Conservation (phyloP, 2,113 vertebrate genomes). For the Donacobius atricapilla region DNA sequence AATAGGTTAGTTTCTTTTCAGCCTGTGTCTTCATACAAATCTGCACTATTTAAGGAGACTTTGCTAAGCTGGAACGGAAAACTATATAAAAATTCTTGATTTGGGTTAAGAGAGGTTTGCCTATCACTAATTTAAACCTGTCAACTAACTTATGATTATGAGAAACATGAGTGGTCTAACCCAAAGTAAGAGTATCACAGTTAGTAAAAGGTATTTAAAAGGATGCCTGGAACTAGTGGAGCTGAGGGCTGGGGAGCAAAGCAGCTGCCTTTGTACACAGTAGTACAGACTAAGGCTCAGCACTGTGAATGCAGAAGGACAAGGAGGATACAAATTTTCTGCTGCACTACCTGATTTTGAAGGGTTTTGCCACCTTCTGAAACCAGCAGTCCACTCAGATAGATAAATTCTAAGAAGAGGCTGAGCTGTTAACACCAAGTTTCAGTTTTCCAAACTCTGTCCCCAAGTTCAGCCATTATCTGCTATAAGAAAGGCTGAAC, state of each 20-base stretch:
- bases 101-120: background rate
- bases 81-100: background rate
- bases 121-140: background rate
- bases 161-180: background rate
- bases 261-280: background rate
- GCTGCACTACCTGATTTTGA: background rate
- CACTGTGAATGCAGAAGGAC: background rate
- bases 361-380: background rate
- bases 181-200: background rate
- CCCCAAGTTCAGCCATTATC: background rate
- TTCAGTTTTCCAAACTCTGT: background rate
- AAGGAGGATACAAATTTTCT: background rate
- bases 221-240: background rate
- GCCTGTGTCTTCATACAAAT: background rate
- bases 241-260: background rate
- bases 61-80: background rate
- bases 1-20: background rate
- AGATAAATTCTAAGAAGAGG: background rate
- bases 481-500: background rate
- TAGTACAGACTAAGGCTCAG: background rate
- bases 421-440: background rate
- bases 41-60: background rate
- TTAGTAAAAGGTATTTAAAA: background rate
- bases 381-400: background rate
- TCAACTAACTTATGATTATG: background rate